Conservation (phyloP, 2,113 vertebrate species). For the Gadus macrocephalus region DNA sequence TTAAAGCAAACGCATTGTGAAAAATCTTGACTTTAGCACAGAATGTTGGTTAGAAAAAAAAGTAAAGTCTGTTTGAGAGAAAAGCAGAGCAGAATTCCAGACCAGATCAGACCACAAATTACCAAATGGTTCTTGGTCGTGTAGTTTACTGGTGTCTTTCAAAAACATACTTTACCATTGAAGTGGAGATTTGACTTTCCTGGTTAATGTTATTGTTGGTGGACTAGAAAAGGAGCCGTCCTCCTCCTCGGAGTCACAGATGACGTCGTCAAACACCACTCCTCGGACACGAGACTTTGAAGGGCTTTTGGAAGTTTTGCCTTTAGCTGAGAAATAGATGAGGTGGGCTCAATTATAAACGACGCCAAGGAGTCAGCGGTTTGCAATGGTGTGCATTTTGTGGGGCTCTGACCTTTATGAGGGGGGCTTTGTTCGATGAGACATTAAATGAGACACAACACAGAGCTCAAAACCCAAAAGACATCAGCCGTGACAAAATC, state of each 20-base stretch:
- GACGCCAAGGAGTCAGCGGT: neutral
- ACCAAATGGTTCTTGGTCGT: no score
- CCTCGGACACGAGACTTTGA: conserved; percentile 53
- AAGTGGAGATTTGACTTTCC: conserved; percentile 27
- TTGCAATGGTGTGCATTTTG: no score
- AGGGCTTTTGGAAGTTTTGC: conserved; percentile 69
- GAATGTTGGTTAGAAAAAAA: neutral
- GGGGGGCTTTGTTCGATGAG: no score
- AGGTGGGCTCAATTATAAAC: neutral
- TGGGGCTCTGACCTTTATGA: no score
- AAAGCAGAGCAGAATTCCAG: neutral
- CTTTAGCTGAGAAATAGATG: conserved; percentile 58
- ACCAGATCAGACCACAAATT: no score
- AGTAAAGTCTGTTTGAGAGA: neutral
- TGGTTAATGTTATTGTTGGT: conserved; percentile 23
- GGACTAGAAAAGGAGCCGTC: conserved; percentile 35
- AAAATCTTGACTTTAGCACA: neutral
- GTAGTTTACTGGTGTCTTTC: neutral
- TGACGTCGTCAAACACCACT: conserved; percentile 69
- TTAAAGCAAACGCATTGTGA: neutral
- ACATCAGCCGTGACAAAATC: no score
- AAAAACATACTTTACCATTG: neutral
- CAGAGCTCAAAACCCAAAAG: no score
- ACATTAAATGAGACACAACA: no score
- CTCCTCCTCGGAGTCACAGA: conserved; percentile 46